A percentile compares a stretch with the other conserved stretches of the same genome.
Evolutionary conservation across 2,888 invertebrate genomes (phyloP).

Genomic region (Megaustenia siamemsis): DNA sequence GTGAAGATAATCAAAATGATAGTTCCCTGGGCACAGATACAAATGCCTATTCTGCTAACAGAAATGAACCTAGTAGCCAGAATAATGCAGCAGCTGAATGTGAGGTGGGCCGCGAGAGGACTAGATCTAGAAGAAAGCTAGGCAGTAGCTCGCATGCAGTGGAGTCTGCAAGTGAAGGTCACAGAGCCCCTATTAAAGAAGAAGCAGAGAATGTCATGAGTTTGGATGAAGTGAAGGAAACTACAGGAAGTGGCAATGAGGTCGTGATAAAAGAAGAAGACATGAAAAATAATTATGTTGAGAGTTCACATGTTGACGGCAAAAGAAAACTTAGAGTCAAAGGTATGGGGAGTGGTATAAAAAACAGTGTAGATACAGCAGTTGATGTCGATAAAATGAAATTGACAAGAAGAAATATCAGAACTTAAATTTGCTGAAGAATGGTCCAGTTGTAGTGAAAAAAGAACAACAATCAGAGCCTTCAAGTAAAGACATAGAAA

Average conservation of each 20-base stretch:
- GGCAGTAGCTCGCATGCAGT: neutral
- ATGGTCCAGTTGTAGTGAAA: neutral
- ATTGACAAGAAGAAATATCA: conserved; percentile 15
- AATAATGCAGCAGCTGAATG: too few species aligned
- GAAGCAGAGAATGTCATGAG: neutral
- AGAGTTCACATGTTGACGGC: neutral
- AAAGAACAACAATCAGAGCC: neutral
- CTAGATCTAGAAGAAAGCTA: too few species aligned
- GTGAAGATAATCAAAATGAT: neutral
- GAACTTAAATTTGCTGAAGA: neutral
- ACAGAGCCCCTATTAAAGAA: neutral
- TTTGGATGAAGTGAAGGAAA: neutral
- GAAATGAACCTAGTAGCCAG: neutral
- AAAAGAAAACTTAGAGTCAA: neutral
- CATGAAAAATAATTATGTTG: neutral
- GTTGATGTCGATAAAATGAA: too few species aligned
- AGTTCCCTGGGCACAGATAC: neutral
- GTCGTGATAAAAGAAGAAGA: neutral
- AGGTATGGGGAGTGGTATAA: too few species aligned
- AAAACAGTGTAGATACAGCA: too few species aligned
- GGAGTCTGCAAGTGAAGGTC: neutral
- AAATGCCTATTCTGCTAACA: neutral
- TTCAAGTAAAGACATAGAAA: conserved; percentile 46
- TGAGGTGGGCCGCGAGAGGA: neutral
- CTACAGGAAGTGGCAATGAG: neutral